A percentile compares a stretch with the other conserved stretches of the same genome.
phyloP scores from a whole-genome alignment of 2,797 vertebrate genomes.

The Urosaurus nigricauda region DNA sequence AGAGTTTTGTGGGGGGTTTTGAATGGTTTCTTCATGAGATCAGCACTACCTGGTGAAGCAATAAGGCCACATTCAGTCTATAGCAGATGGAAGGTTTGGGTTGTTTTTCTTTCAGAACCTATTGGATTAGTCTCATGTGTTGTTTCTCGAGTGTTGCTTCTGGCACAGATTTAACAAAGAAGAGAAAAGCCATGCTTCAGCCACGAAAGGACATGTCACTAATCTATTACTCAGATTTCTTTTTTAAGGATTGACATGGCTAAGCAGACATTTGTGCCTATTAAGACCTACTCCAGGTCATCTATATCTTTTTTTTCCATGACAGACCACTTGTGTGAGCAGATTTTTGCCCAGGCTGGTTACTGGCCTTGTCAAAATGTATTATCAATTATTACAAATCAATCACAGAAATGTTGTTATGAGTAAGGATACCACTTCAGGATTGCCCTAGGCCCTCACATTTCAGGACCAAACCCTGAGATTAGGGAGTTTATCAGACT shows the following conservation, averaged over 20 bases:
- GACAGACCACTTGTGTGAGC: too few relatives aligned
- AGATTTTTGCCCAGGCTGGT: too few relatives aligned
- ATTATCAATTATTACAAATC: too few relatives aligned
- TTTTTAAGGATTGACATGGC: background rate
- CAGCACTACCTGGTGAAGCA: slow-evolving; percentile 1
- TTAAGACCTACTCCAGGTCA: too few relatives aligned
- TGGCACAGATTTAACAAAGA: background rate
- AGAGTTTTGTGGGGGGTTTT: background rate
- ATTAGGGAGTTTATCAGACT: too few relatives aligned
- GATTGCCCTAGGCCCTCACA: too few relatives aligned
- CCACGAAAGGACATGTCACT: background rate
- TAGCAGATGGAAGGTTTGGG: background rate
- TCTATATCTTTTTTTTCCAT: too few relatives aligned
- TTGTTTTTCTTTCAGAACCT: background rate
- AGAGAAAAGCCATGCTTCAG: background rate
- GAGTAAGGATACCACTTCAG: too few relatives aligned
- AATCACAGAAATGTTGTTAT: too few relatives aligned
- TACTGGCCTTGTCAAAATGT: too few relatives aligned
- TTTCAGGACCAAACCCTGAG: too few relatives aligned
- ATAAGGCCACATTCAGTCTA: background rate
- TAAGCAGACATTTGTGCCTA: background rate
- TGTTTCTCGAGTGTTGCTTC: background rate
- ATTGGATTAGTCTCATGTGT: background rate
- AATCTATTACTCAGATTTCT: background rate
- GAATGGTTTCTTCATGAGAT: background rate